Evolutionary conservation across 2,888 invertebrate genomes (phyloP).

Genomic region (Xestia xanthographa): DNA sequence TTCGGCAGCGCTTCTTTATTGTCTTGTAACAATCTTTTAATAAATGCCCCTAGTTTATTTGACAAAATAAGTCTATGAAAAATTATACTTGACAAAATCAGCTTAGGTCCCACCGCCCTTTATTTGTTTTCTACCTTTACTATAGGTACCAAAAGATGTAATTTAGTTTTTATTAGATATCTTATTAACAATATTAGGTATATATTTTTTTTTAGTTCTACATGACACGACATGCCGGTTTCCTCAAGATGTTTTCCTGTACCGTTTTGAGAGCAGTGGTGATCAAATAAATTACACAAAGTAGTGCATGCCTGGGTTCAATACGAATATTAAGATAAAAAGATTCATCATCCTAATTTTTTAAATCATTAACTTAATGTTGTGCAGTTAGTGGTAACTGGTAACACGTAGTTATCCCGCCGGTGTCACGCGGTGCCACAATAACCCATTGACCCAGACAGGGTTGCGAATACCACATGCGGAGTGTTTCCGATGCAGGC

Average conservation of each 20-base stretch:
- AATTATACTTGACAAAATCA: slow-evolving; percentile 14
- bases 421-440: neutral
- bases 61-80: slow-evolving; percentile 37
- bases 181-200: neutral
- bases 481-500: neutral
- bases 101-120: neutral
- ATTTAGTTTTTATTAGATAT: slow-evolving; percentile 2
- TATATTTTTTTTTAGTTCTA: no score
- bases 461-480: neutral
- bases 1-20: slow-evolving; percentile 12
- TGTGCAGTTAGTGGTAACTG: neutral
- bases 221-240: no score
- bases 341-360: no score
- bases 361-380: neutral
- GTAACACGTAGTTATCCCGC: neutral
- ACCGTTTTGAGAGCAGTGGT: no score
- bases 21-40: slow-evolving; percentile 18
- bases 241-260: no score
- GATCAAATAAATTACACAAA: no score
- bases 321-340: neutral
- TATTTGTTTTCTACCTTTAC: neutral
- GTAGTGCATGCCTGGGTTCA: no score
- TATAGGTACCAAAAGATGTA: neutral
- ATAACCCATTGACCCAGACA: slow-evolving; percentile 43
- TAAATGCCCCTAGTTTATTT: slow-evolving; percentile 40